Conservation (phyloP, 1,140 invertebrate species). For the Oryzaephilus surinamensis region DNA sequence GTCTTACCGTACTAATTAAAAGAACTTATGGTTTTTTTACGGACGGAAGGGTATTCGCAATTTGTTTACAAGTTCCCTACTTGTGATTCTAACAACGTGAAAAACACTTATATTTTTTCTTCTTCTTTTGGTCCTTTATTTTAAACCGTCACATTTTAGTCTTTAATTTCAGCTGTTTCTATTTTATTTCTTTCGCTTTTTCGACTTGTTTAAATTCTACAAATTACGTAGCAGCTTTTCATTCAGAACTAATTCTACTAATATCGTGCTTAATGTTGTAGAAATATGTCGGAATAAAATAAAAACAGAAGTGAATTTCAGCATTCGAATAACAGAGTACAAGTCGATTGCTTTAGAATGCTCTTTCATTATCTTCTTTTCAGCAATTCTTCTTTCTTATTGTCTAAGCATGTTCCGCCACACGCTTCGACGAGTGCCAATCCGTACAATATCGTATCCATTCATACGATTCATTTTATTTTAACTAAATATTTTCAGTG, state of each 20-base stretch:
- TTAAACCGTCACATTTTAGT: slow-evolving; percentile 13
- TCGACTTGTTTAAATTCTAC: slow-evolving; percentile 14
- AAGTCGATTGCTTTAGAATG: slow-evolving; percentile 13
- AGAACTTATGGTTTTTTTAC: slow-evolving; percentile 24
- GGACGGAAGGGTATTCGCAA: slow-evolving; percentile 20
- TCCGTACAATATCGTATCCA: no score
- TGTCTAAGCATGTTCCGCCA: no score
- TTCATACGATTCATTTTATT: no score
- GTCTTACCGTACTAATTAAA: slow-evolving; percentile 20
- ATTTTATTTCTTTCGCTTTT: slow-evolving; percentile 16
- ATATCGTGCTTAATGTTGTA: slow-evolving; percentile 20
- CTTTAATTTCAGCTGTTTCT: slow-evolving; percentile 16
- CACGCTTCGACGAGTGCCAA: no score
- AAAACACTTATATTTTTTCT: slow-evolving; percentile 14
- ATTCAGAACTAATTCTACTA: slow-evolving; percentile 14
- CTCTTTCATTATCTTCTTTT: slow-evolving; percentile 20
- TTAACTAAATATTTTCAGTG: no score
- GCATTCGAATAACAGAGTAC: slow-evolving; percentile 16
- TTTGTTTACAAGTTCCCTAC: slow-evolving; percentile 15
- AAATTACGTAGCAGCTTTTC: slow-evolving; percentile 14
- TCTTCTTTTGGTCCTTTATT: slow-evolving; percentile 14
- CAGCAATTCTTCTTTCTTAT: slow-evolving; percentile 15
- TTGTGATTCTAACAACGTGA: slow-evolving; percentile 14
- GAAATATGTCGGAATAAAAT: slow-evolving; percentile 17
- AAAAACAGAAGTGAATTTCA: slow-evolving; percentile 10